Base-by-base conservation (phyloP, 2,113 vertebrate genomes). In the Vimba vimba region DNA sequence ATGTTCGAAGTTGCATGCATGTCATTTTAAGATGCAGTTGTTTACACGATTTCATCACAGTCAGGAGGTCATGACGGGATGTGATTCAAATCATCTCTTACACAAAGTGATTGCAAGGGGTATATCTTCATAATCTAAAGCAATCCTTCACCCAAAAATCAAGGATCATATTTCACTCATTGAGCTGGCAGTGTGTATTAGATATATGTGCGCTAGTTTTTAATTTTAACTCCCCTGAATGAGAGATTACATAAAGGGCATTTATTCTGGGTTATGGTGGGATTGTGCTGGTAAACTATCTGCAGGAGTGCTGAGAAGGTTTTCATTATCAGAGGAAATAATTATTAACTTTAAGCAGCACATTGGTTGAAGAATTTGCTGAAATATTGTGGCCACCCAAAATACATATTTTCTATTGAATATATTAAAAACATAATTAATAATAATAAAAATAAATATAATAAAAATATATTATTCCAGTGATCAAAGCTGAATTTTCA, bases 91-190 rank as follows among this genome's bases (percentile, higher is more conserved):
- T 64, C 50, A 60, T 66, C 59, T 69, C 55, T 93, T 93, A 91
- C 88, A 89, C 91, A 93, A 91, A 85, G 60, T 87, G 88, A 92
- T 93, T 92, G 66, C 89, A 60, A 2, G 79, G 62, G 76, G 39
- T 74, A 33, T 79, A 64, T 80, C 84, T 87, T 83, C 87, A 87
- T 94, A 92, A 94, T 93, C 92, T 90, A 85, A 64, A 87, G 75
- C 84, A 90, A 80, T 86, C 55, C 1, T 80, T 87, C 85, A 30
- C 39, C 83, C 11, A 77, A 86, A 91, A 87, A 62, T 62, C 88
- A 2, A n/a, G 30, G 30, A 30, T 30, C 30, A 30, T 30, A 43
- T 68, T 79, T 62, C 6, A 25, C 2, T 64, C 15, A 45, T 57
- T 83, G 71, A 82, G 30, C 30, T 30, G 30, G 30, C 30, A 30